phyloP scores from a whole-genome alignment of 2,797 vertebrate species.

The Danio choprae region DNA sequence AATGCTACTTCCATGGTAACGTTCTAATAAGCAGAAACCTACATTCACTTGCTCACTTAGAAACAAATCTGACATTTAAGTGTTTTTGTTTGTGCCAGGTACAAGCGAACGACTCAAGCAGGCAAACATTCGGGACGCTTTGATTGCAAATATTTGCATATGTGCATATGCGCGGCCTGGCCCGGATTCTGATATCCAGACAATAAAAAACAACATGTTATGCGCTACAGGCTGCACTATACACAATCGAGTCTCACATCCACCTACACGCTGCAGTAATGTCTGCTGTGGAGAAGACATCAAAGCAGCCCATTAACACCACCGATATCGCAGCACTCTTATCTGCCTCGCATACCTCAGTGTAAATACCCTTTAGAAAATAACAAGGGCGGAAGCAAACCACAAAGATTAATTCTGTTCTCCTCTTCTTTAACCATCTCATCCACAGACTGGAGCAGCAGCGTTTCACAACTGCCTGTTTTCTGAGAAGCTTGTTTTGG shows the following conservation, averaged over 20 bases:
- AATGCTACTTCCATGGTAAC: background rate
- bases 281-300: slow-evolving; percentile 44
- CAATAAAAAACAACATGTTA: slow-evolving; percentile 45
- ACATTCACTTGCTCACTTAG: background rate
- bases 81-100: slow-evolving; percentile 17
- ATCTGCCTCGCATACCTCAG: slow-evolving; percentile 37
- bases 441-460: slow-evolving; percentile 8
- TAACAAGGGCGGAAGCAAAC: slow-evolving; percentile 50
- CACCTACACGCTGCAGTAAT: slow-evolving; percentile 42
- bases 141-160: slow-evolving; percentile 22
- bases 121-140: slow-evolving; percentile 31
- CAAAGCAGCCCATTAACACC: slow-evolving; percentile 46
- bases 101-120: slow-evolving; percentile 1
- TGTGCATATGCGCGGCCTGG: slow-evolving; percentile 42
- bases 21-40: background rate
- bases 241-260: slow-evolving; percentile 52
- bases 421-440: slow-evolving; percentile 24
- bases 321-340: slow-evolving; percentile 8
- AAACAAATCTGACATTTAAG: slow-evolving; percentile 15
- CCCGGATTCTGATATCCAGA: slow-evolving; percentile 46
- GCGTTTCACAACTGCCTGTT: background rate
- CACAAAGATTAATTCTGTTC: slow-evolving; percentile 39
- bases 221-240: slow-evolving; percentile 42
- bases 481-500: slow-evolving; percentile 36
- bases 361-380: slow-evolving; percentile 46